Evolutionary conservation across 2,888 invertebrate species (phyloP).

Genomic region (Hoplodrina ambigua): DNA sequence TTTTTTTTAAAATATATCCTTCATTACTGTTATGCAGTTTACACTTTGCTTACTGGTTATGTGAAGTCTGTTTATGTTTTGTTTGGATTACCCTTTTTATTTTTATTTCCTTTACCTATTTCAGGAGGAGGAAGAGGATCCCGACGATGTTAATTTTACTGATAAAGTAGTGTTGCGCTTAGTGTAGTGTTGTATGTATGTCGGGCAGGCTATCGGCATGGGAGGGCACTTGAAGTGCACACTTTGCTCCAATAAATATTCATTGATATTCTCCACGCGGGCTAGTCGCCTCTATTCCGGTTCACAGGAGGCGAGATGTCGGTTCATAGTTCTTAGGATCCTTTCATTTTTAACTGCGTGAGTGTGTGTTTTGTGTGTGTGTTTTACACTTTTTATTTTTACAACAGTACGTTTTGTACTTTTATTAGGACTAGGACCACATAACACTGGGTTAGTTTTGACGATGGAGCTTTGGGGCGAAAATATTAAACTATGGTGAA

Average conservation of each 20-base stretch:
- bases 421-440: conserved; percentile 14
- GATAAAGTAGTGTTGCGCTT: conserved; percentile 72
- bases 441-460: too few relatives aligned
- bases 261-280: conserved; percentile 9
- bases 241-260: background rate
- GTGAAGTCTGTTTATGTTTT: conserved; percentile 1
- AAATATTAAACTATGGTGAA: too few relatives aligned
- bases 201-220: conserved; percentile 43
- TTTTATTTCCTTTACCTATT: conserved; percentile 26
- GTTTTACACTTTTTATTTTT: background rate
- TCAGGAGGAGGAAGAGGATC: conserved; percentile 69
- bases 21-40: background rate
- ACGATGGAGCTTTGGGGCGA: too few relatives aligned
- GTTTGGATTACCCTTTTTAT: conserved; percentile 4
- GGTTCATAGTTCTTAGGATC: conserved; percentile 17
- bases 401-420: background rate
- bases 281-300: background rate
- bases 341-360: background rate
- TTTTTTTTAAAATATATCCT: background rate
- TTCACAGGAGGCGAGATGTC: conserved; percentile 24
- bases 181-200: conserved; percentile 59
- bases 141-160: conserved; percentile 66
- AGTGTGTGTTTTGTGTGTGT: background rate
- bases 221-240: background rate
- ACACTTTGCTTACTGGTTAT: background rate